Conservation (phyloP, 2,113 vertebrate species). For the Vidua chalybeata region DNA sequence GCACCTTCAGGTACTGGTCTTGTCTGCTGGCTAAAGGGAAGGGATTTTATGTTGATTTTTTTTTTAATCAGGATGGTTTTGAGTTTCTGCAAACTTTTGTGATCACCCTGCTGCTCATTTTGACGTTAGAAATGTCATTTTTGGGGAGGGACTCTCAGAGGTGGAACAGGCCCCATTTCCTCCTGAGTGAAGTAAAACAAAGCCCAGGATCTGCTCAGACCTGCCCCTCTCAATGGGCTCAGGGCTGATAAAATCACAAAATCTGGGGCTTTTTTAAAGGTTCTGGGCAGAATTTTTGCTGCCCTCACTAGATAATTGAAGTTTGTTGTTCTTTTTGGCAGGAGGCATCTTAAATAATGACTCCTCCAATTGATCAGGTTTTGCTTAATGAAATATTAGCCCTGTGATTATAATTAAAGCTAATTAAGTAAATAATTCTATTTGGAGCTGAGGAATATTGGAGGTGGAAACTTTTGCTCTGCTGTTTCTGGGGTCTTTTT, state of each 20-base stretch:
- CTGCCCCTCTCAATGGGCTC: neutral
- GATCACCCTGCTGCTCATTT: fast-evolving
- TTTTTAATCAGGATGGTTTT: fast-evolving
- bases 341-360: neutral
- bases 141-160: neutral
- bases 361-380: neutral
- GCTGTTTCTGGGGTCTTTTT: neutral
- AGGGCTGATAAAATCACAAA: neutral
- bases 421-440: neutral
- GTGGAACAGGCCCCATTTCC: neutral
- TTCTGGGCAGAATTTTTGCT: neutral
- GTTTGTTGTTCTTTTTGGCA: neutral
- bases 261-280: neutral
- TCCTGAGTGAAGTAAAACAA: neutral
- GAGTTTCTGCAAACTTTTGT: neutral
- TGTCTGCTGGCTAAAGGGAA: neutral
- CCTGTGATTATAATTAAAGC: neutral
- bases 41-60: neutral
- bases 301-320: neutral
- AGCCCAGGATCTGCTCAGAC: neutral
- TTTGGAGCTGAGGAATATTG: neutral
- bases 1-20: neutral
- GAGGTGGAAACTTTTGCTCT: neutral
- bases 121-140: neutral
- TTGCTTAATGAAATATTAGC: neutral